Conservation (phyloP, 1,140 invertebrate species). For the Drosophila azteca region DNA sequence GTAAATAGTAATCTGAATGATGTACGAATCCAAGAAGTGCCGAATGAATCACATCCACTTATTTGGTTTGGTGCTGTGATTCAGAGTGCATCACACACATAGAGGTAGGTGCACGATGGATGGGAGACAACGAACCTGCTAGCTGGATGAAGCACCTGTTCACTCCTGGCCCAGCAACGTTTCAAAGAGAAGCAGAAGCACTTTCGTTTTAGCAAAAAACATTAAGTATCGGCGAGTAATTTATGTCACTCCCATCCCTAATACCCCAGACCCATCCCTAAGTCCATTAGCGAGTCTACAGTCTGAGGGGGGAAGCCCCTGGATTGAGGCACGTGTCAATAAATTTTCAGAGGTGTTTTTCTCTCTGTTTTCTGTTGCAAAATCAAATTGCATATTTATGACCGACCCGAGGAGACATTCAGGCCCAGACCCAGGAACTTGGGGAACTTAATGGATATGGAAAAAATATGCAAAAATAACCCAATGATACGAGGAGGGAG, state of each 20-base stretch:
- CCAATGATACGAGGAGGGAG: too few species aligned
- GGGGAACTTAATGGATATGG: slow-evolving; percentile 34
- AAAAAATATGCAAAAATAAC: slow-evolving; percentile 39
- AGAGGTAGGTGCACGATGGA: slow-evolving; percentile 5
- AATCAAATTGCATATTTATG: slow-evolving; percentile 60
- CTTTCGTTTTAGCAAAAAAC: slow-evolving; percentile 36
- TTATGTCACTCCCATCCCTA: slow-evolving; percentile 17
- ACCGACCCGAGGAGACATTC: background rate
- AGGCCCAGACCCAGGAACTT: background rate
- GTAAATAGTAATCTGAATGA: too few species aligned
- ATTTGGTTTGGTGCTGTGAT: too few species aligned
- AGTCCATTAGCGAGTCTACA: slow-evolving; percentile 21
- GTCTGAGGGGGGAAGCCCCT: background rate
- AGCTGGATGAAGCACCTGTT: slow-evolving; percentile 73
- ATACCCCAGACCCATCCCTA: background rate
- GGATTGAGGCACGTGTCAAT: slow-evolving; percentile 44
- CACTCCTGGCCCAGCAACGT: slow-evolving; percentile 37
- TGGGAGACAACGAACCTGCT: slow-evolving; percentile 58
- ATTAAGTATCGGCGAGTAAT: background rate
- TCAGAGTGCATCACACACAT: too few species aligned
- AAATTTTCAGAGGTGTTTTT: slow-evolving; percentile 16
- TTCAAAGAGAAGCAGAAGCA: slow-evolving; percentile 40
- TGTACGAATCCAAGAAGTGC: too few species aligned
- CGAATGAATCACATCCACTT: too few species aligned
- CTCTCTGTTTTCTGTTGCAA: slow-evolving; percentile 14